Base-by-base conservation (phyloP, 2,113 vertebrate species). In the Eclectus roratus region DNA sequence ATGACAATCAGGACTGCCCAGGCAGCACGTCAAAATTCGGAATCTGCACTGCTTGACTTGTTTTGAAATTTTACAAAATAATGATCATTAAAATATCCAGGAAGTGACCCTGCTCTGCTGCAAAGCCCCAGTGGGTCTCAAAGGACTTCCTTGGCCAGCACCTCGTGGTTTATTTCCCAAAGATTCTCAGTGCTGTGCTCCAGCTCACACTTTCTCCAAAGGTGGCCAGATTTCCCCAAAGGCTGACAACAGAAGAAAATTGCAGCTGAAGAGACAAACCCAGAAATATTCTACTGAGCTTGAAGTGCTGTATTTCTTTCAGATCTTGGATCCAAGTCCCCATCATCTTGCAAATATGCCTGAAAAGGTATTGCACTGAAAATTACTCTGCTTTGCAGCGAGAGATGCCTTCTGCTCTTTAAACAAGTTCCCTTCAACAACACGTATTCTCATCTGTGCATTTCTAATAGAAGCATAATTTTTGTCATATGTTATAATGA, bases 401-500 rank as follows among this genome's bases (percentile, higher is more conserved):
- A 66, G 49, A 84, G 46, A 68, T 88, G 78, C 35, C 72, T 89
- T 93, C 80, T 96, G 83, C 85, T 92, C 71, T 97, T 91, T 94
- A 96, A 91, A 97, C 70, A 80, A 82, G 82, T 85, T 56, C 91
- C 80, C 85, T 85, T 96, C 95, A 95, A 61, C 70, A 91, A 72
- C 90, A 96, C 88, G 10, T 94, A 94, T 88, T 86, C 77, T 95
- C 93, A 96, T 95, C 90, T 97, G 95, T 83, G 69, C 81, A 90
- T 71, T 96, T 96, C 96, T 96, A 97, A 97, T 91, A 92, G 60
- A 89, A 70, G 73, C 17, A 83, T 96, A 93, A 52, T 89, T 95
- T 98, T 96, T 97, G 76, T 91, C 96, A 93, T 96, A 95, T 96
- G 94, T 86, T 95, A 86, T 97, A 97, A 97, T 97, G 96, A 97